A percentile compares a stretch with the other conserved stretches of the same genome.
phyloP scores from a whole-genome alignment of 2,113 vertebrate species.

The Gallinago jamesoni region DNA sequence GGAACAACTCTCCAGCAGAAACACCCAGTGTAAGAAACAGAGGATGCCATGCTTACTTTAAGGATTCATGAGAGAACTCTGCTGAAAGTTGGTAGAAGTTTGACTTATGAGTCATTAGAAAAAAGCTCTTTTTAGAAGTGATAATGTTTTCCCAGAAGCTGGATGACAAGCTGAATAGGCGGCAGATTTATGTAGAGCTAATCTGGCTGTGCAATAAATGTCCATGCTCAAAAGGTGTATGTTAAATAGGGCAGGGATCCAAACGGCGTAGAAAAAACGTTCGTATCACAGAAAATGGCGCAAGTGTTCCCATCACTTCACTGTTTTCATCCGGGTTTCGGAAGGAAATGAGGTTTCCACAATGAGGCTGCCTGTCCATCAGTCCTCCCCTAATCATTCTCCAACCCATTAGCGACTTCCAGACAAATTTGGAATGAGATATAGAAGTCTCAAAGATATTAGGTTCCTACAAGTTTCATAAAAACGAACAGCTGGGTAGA shows the following conservation, averaged over 20 bases:
- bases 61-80: neutral
- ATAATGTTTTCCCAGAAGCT: neutral
- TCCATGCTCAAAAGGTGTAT: neutral
- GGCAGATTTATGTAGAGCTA: neutral
- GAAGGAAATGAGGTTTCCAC: neutral
- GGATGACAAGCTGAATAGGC: neutral
- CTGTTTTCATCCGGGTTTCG: neutral
- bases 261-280: neutral
- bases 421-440: neutral
- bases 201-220: neutral
- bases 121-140: neutral
- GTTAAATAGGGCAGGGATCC: neutral
- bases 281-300: neutral
- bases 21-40: neutral
- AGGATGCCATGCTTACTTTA: neutral
- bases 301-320: neutral
- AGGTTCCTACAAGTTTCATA: constrained; percentile 7
- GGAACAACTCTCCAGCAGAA: neutral
- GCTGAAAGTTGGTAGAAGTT: neutral
- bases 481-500: neutral
- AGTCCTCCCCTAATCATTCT: neutral
- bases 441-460: constrained; percentile 20
- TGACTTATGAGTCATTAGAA: neutral
- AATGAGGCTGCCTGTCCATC: neutral
- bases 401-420: neutral